phyloP scores from a whole-genome alignment of 2,797 vertebrate species.

The Chaunax sp. region DNA sequence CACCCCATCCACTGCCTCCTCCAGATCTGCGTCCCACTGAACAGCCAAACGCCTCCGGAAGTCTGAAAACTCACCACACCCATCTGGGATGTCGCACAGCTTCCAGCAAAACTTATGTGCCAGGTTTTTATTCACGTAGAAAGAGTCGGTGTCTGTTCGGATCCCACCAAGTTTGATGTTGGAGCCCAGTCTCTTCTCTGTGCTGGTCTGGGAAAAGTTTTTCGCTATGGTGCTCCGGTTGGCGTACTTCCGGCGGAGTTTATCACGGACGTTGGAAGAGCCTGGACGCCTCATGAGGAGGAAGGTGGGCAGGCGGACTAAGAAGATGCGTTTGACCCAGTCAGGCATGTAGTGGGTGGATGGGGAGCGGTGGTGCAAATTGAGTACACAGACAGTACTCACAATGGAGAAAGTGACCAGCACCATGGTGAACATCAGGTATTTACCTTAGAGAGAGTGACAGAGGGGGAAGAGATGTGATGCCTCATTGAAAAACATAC shows the following conservation, averaged over 20 bases:
- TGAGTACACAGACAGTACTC: slow-evolving; percentile 84
- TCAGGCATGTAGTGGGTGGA: slow-evolving; percentile 86
- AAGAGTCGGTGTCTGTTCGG: slow-evolving; percentile 65
- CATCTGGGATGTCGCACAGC: slow-evolving; percentile 72
- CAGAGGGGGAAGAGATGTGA: not conserved
- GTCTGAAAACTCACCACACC: slow-evolving; percentile 62
- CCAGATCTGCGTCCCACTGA: slow-evolving; percentile 77
- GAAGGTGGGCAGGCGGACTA: slow-evolving; percentile 79
- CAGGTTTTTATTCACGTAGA: slow-evolving; percentile 77
- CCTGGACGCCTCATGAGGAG: slow-evolving; percentile 85
- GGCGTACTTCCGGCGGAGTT: slow-evolving; percentile 69
- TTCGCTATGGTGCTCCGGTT: slow-evolving; percentile 14
- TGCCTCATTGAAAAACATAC: not conserved
- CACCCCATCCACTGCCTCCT: slow-evolving; percentile 85
- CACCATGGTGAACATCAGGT: slow-evolving; percentile 89
- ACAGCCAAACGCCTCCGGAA: slow-evolving; percentile 64
- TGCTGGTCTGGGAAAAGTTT: slow-evolving; percentile 25
- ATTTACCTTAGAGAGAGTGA: slow-evolving; percentile 78
- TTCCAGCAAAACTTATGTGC: slow-evolving; percentile 76
- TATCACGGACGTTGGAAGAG: slow-evolving; percentile 68
- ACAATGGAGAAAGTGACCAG: slow-evolving; percentile 86
- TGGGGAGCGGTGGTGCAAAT: slow-evolving; percentile 86
- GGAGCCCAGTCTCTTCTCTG: slow-evolving; percentile 53
- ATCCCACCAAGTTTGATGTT: slow-evolving; percentile 67
- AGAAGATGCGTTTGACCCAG: slow-evolving; percentile 85